These are phyloP conservation scores for Tenthredo livida DNA, from an alignment of 2,888 invertebrate genomes.

Conservation along the genomic window DNA sequence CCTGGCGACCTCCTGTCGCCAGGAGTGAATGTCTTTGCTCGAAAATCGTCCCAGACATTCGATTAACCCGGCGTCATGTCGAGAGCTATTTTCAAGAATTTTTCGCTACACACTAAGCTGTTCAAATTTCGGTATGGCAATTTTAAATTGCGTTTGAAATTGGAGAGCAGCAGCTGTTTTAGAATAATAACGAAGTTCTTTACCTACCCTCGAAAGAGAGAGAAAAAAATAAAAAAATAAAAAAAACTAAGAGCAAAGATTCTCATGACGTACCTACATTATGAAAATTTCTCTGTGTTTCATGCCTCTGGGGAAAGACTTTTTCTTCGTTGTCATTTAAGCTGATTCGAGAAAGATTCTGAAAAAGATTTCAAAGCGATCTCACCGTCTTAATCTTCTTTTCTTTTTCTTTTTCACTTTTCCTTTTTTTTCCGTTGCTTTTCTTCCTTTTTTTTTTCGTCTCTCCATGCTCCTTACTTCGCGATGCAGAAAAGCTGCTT, in stretches of 20 bases:
- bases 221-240: no score
- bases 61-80: neutral
- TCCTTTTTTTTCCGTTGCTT: neutral
- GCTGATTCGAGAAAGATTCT: conserved; percentile 33
- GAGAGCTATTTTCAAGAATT: neutral
- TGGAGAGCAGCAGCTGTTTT: neutral
- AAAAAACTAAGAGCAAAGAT: neutral
- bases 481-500: conserved; percentile 24
- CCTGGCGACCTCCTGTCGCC: neutral
- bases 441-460: neutral
- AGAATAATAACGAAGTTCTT: neutral
- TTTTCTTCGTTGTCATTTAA: conserved; percentile 17
- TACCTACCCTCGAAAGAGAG: neutral
- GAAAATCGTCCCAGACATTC: conserved; percentile 13
- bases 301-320: neutral
- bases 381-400: neutral
- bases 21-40: neutral
- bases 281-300: conserved; percentile 10
- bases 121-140: neutral
- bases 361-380: conserved; percentile 20
- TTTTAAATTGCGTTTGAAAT: conserved; percentile 8
- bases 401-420: neutral
- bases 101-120: neutral
- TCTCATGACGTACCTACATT: conserved; percentile 17
- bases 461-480: neutral